These are phyloP conservation scores for Lanius collurio DNA, from an alignment of 2,113 vertebrate genomes.

Conservation along the genomic window DNA sequence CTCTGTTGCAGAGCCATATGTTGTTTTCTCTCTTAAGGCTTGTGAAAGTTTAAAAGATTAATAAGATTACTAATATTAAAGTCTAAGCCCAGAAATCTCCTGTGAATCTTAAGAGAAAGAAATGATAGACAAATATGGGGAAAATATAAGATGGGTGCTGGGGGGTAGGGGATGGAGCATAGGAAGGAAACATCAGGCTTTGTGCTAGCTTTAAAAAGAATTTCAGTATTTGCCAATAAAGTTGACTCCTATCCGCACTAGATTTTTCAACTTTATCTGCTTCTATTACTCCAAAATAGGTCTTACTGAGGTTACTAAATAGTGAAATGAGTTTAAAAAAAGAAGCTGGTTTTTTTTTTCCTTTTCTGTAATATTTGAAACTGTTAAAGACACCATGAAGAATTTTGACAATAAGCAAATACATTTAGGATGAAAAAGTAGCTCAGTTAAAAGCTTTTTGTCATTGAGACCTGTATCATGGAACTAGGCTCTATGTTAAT, in stretches of 20 bases:
- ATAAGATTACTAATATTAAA: slow-evolving; percentile 61
- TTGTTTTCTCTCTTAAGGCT: slow-evolving; percentile 22
- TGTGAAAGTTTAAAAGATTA: slow-evolving; percentile 63
- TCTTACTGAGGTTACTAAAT: not conserved
- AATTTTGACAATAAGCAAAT: not conserved
- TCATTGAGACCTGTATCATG: not conserved
- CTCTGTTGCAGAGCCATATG: slow-evolving; percentile 60
- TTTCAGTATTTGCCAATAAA: not conserved
- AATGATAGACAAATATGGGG: not conserved
- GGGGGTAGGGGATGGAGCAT: rapidly evolving
- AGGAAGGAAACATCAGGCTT: not conserved
- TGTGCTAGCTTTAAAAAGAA: not conserved
- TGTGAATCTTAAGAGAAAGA: slow-evolving; percentile 14
- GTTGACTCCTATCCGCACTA: not conserved
- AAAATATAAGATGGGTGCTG: not conserved
- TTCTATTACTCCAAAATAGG: not conserved
- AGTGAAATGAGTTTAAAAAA: not conserved
- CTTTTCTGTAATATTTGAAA: not conserved
- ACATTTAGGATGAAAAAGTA: not conserved
- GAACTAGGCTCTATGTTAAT: not conserved
- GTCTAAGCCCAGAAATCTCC: not conserved
- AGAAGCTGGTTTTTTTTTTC: rapidly evolving
- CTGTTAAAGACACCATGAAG: not conserved
- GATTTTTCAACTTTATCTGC: not conserved
- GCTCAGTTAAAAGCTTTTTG: not conserved